Evolutionary conservation across 2,888 invertebrate species (phyloP).

Genomic region (Cosmia trapezina): DNA sequence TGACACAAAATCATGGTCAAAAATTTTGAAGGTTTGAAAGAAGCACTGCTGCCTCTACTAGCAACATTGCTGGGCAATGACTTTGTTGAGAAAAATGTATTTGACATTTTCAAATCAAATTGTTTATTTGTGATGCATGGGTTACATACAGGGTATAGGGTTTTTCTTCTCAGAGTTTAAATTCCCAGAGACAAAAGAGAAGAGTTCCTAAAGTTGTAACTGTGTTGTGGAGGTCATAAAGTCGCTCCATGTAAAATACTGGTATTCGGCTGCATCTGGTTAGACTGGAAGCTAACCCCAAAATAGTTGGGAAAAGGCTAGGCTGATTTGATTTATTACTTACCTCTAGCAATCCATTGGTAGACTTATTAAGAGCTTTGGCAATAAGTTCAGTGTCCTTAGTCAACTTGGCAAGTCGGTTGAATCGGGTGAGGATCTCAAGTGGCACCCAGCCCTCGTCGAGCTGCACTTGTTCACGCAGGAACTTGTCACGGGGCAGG

Average conservation of each 20-base stretch:
- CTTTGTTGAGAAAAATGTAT: slow-evolving; percentile 91
- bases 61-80: slow-evolving; percentile 97
- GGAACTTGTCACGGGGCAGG: slow-evolving; percentile 97
- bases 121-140: too few species aligned
- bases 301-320: too few species aligned
- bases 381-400: slow-evolving; percentile 93
- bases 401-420: slow-evolving; percentile 94
- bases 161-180: too few species aligned
- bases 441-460: slow-evolving; percentile 98
- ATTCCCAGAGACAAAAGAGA: too few species aligned
- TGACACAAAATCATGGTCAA: slow-evolving; percentile 88
- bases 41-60: slow-evolving; percentile 93
- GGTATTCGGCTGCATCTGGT: too few species aligned
- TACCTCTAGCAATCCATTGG: slow-evolving; percentile 93
- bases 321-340: background rate
- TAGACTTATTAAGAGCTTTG: slow-evolving; percentile 94
- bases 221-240: too few species aligned
- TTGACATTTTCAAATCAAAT: too few species aligned
- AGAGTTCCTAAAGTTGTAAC: too few species aligned
- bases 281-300: too few species aligned
- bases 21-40: slow-evolving; percentile 92
- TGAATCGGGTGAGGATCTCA: slow-evolving; percentile 96
- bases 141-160: too few species aligned
- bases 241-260: too few species aligned
- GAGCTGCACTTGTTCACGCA: slow-evolving; percentile 95